phyloP scores from a whole-genome alignment of 2,113 vertebrate species.

The Notarius lentiginosus region DNA sequence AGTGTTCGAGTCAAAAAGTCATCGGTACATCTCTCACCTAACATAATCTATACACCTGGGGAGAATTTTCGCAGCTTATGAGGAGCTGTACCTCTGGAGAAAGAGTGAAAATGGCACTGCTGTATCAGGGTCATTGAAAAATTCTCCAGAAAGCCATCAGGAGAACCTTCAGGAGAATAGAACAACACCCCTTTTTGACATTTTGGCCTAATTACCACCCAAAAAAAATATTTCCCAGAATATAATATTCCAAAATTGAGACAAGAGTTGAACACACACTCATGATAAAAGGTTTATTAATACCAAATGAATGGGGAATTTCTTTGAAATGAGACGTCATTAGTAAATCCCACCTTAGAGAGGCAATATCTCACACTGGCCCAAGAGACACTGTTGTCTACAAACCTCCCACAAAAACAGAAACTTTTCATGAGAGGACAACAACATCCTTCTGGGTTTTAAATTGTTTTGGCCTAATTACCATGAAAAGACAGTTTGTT shows the following conservation, averaged over 20 bases:
- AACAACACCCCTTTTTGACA: neutral
- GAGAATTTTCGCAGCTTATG: conserved; percentile 14
- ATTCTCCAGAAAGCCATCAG: neutral
- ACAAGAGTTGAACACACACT: neutral
- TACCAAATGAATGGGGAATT: conserved; percentile 27
- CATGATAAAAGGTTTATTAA: neutral
- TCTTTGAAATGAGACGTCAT: conserved; percentile 35
- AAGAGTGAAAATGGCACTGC: conserved; percentile 6
- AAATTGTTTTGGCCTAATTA: conserved; percentile 40
- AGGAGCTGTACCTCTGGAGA: neutral
- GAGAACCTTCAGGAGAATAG: conserved; percentile 6
- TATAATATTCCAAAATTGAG: neutral
- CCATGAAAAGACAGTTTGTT: conserved; percentile 26
- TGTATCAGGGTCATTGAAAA: neutral
- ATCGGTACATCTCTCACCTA: conserved; percentile 20
- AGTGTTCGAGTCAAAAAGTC: conserved; percentile 17
- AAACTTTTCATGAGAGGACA: conserved; percentile 30
- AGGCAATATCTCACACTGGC: conserved; percentile 36
- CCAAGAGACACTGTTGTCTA: conserved; percentile 36
- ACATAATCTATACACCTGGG: neutral
- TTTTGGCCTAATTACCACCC: conserved; percentile 14
- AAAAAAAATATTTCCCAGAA: neutral
- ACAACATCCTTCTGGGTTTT: conserved; percentile 32
- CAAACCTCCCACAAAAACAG: conserved; percentile 3
- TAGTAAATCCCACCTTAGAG: conserved; percentile 44